Percentiles rank a stretch among this genome's conserved stretches.
These are phyloP conservation scores for Bradysia coprophila DNA, from an alignment of 1,140 invertebrate species.

Conservation along the genomic window DNA sequence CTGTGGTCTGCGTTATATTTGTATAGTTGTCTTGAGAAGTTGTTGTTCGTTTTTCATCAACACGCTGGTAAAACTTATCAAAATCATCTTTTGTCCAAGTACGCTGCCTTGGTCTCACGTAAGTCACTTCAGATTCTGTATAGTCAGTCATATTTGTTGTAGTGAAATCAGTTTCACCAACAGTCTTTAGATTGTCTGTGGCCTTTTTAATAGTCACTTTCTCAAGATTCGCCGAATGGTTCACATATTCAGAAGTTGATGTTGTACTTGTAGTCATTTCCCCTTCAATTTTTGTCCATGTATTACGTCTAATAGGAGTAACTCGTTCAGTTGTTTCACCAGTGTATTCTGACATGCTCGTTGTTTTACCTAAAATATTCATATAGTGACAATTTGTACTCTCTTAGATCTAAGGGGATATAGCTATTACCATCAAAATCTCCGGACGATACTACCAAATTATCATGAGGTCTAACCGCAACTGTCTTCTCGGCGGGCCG, in stretches of 20 bases:
- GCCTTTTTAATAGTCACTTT: constrained; percentile 33
- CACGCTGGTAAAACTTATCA: constrained; percentile 40
- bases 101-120: constrained; percentile 32
- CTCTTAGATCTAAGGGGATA: not conserved
- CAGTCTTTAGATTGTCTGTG: constrained; percentile 41
- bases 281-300: constrained; percentile 60
- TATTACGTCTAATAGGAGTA: constrained; percentile 53
- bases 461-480: constrained; percentile 27
- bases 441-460: constrained; percentile 32
- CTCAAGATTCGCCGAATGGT: constrained; percentile 35
- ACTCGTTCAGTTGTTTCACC: constrained; percentile 40
- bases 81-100: constrained; percentile 52
- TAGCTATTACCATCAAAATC: constrained; percentile 24
- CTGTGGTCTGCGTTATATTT: no score
- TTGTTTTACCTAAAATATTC: constrained; percentile 22
- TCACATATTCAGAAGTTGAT: constrained; percentile 39
- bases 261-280: constrained; percentile 49
- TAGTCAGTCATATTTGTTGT: constrained; percentile 38
- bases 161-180: constrained; percentile 40
- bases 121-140: constrained; percentile 29
- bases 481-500: constrained; percentile 16
- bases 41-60: constrained; percentile 28
- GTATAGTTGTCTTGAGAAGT: constrained; percentile 36
- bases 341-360: constrained; percentile 38
- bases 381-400: constrained; percentile 5